These are phyloP conservation scores for Nannospalax galili DNA, from an alignment of 2,113 vertebrate species.

Conservation along the genomic window DNA sequence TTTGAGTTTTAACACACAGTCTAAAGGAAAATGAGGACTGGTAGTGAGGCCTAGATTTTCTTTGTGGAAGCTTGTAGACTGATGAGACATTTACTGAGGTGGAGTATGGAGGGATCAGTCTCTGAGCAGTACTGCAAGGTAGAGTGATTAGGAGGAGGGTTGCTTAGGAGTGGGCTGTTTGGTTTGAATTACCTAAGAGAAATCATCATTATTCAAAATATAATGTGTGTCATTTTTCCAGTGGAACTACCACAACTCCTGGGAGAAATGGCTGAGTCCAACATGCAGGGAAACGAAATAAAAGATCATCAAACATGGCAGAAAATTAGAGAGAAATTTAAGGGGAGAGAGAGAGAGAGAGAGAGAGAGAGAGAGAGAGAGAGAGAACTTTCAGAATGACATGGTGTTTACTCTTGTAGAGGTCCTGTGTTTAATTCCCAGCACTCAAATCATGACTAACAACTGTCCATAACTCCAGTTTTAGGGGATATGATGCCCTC, in stretches of 20 bases:
- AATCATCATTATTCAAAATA: neutral
- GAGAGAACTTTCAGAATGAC: too few species aligned
- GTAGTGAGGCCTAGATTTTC: neutral
- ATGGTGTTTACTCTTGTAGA: too few species aligned
- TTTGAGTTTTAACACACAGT: neutral
- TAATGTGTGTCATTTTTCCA: neutral
- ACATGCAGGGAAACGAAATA: neutral
- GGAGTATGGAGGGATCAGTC: neutral
- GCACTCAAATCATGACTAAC: too few species aligned
- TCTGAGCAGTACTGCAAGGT: neutral
- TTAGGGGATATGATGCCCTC: too few species aligned
- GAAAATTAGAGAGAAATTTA: neutral
- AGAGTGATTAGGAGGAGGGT: neutral
- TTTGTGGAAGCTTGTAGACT: fast-evolving
- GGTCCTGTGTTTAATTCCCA: too few species aligned
- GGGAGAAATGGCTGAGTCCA: neutral
- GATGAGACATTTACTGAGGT: neutral
- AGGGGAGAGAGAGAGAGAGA: too few species aligned
- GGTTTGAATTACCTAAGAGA: neutral
- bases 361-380: too few species aligned
- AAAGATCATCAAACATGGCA: neutral
- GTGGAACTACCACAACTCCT: neutral
- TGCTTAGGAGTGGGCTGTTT: neutral
- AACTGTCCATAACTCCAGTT: too few species aligned
- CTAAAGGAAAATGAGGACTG: neutral